A percentile compares a stretch with the other conserved stretches of the same genome.
Conservation (phyloP, 2,797 vertebrate species). For the Enteromius viviparus region DNA sequence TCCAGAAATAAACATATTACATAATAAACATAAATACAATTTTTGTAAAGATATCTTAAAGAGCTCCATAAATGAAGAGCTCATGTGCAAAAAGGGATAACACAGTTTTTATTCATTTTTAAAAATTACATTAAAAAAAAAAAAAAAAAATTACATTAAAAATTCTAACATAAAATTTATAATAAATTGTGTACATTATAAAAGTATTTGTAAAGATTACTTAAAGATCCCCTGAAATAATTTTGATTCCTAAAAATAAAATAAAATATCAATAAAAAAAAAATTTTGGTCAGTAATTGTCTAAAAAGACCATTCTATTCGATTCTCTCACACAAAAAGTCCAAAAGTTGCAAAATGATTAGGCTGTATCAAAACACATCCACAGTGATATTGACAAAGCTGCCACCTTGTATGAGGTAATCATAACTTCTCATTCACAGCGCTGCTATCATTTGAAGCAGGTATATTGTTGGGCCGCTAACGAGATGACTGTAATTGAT, state of each 20-base stretch:
- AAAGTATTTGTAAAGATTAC: not conserved
- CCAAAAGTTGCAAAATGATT: conserved; percentile 51
- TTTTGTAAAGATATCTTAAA: not conserved
- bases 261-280: not conserved
- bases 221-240: not conserved
- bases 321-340: conserved; percentile 36
- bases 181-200: not conserved
- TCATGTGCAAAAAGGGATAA: not conserved
- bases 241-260: not conserved
- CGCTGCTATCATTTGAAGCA: conserved; percentile 50
- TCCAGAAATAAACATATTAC: not conserved
- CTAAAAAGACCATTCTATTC: conserved; percentile 15
- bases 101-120: too few relatives aligned
- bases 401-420: conserved; percentile 57
- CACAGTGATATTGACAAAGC: conserved; percentile 51
- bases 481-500: conserved; percentile 66
- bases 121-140: too few relatives aligned
- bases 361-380: conserved; percentile 40
- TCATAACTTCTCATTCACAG: conserved; percentile 59
- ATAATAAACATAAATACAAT: too few relatives aligned
- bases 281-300: too few relatives aligned
- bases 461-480: conserved; percentile 52
- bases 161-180: not conserved
- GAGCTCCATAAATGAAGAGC: not conserved
- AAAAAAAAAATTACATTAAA: too few relatives aligned